Base-by-base conservation (phyloP, 2,797 vertebrate genomes). In the Lacerta bilineata region DNA sequence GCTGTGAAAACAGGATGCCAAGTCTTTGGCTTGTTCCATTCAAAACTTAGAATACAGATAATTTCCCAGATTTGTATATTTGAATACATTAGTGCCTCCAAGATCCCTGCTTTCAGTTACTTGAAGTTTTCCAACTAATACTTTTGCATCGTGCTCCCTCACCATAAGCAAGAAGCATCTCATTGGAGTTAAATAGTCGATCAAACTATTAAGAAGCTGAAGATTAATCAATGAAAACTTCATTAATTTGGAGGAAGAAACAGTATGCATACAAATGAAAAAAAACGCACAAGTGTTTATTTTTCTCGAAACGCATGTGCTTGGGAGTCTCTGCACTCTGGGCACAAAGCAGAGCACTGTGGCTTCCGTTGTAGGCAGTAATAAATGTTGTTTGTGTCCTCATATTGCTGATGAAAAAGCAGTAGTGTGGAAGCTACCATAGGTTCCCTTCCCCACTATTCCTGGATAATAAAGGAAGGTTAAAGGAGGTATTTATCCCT, bases 381-480 rank as follows among this genome's bases (percentile, higher is more conserved):
- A 81, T 84, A 81, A 89, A 91, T 87, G 84, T 88, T 61, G 50
- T 33, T 90, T 84, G 7, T 75, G 17, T 84, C 64, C 86, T 83
- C 20, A 39, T 0, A 50, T 50, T 46, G 71, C 20, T 80, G 71
- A 76, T 11, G 74, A 69, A 91, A 27, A 23, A 83, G 13, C 11
- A 25, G 29, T 75, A 81, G 39, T 86, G 43, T 71, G 80, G 82
- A 64, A 83, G 59, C 1, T 87, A 29, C 83, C 33, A 81, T 74
- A 33, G 61, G 17, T 4, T 84, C 93, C 89, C 27, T 13, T 55
- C 25, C 50, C 50, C 50, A 55, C 50, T 13, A 55, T 55, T 55
- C 85, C 66, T 4, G n/a, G 39, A 15, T 72, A 71, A 64, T 64
- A 36, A 86, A 50, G 85, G 39, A 41, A 27, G 36, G 8, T 4